A percentile compares a stretch with the other conserved stretches of the same genome.
Conservation (phyloP, 2,113 vertebrate genomes). For the Gnathonemus longibarbis region DNA sequence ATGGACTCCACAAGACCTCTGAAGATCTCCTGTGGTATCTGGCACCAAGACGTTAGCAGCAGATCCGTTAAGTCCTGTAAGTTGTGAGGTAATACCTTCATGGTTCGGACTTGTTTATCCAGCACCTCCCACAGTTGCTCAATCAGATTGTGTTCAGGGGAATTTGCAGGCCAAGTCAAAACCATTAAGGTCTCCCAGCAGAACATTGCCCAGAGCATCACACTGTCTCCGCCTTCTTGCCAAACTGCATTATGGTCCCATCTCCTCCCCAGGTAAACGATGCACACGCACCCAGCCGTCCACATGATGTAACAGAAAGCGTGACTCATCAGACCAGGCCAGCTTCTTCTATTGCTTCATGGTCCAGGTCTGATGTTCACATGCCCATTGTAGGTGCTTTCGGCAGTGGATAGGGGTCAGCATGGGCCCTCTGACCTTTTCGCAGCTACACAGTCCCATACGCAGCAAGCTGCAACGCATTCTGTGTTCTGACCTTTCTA, state of each 20-base stretch:
- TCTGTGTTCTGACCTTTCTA: not conserved
- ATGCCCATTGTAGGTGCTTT: not conserved
- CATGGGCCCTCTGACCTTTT: not conserved
- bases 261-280: not conserved
- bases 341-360: not conserved
- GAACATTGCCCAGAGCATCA: not conserved
- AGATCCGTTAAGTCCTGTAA: not conserved
- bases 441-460: not conserved
- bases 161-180: not conserved
- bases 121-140: not conserved
- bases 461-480: not conserved
- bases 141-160: not conserved
- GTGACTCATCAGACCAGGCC: not conserved
- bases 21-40: not conserved
- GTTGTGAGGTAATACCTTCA: not conserved
- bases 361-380: not conserved
- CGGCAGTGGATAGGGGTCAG: not conserved
- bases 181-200: not conserved
- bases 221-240: not conserved
- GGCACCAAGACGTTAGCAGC: not conserved
- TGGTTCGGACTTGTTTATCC: not conserved
- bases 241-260: not conserved
- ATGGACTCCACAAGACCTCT: not conserved
- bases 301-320: not conserved
- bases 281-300: not conserved